Percentiles rank a stretch among this genome's conserved stretches.
Conservation (phyloP, 2,113 vertebrate species). For the Copsychus sechellarum region DNA sequence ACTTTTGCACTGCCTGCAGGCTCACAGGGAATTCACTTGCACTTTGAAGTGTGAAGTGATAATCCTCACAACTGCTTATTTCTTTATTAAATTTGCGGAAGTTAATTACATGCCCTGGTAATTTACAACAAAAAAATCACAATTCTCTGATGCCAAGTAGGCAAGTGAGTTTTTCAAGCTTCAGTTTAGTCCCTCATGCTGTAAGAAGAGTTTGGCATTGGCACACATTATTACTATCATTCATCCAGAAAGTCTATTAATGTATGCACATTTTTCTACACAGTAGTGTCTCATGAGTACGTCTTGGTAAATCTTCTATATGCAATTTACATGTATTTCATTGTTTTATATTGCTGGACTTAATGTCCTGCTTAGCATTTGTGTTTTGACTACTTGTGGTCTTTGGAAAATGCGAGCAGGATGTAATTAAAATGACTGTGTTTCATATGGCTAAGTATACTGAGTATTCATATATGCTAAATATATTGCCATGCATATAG, state of each 20-base stretch:
- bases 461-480: not conserved
- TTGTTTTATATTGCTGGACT: not conserved
- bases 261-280: constrained; percentile 39
- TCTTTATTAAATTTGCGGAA: constrained; percentile 60
- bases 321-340: not conserved
- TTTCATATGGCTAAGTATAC: not conserved
- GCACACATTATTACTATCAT: constrained; percentile 36
- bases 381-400: not conserved
- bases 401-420: not conserved
- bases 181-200: constrained; percentile 51
- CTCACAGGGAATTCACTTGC: constrained; percentile 2
- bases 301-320: constrained; percentile 21
- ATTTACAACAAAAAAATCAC: constrained; percentile 37
- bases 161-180: constrained; percentile 57
- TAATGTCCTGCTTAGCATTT: not conserved
- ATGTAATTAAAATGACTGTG: not conserved
- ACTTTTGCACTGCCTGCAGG: constrained; percentile 12
- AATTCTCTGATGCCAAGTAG: constrained; percentile 55
- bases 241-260: constrained; percentile 55
- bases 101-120: constrained; percentile 65
- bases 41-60: constrained; percentile 63
- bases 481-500: not conserved
- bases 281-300: not conserved
- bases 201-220: constrained; percentile 55
- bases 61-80: constrained; percentile 64